Evolutionary conservation across 2,797 vertebrate genomes (phyloP), one percentile per base, ranked within the genome.

Genomic region (Phyllotis vaccarum): DNA sequence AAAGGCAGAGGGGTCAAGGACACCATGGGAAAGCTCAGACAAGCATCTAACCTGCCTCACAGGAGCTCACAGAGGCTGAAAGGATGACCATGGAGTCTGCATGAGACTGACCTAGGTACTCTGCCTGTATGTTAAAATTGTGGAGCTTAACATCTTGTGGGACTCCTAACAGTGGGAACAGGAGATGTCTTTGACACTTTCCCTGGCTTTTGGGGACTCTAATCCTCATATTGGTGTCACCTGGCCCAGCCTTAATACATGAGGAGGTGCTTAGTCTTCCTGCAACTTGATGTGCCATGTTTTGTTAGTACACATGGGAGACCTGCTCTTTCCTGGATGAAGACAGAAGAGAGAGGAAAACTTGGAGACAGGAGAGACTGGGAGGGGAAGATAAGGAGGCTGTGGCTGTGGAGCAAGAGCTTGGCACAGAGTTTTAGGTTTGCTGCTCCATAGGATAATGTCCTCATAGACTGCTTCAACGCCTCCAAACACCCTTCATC

Each of bases 381-480:
- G 9, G 37, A 40, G 70, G 21, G 21, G 21, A 72, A 34, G 70
- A 72, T 40, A 4, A 9, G 19, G n/a, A 40, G 70, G 37, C 66
- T 68, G 3, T 72, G n/a, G 68, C 19, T 12, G 19, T 49, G 17
- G 37, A 31, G 17, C 21, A 75, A 54, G 14, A n/a, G 21, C 16
- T 17, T 40, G 22, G 10, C 27, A 12, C 19, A 9, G 49, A 87
- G 13, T 2, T 12, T 17, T 3, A 75, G 13, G 16, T 52, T 8
- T 22, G 3, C 0, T 60, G 21, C 27, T 40, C 40, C 5, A 6
- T 19, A 14, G 37, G 14, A 21, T 6, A 21, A 27, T 14, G 1
- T 68, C 52, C 17, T 24, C 12, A 2, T 40, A 43, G 58, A 62
- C 17, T 62, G 16, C 37, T 34, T 37, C 5, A 22, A 24, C 43